Evolutionary conservation across 2,797 vertebrate genomes (phyloP), one percentile per base, ranked within the genome.

Genomic region (Triplophysa yarkandensis): DNA sequence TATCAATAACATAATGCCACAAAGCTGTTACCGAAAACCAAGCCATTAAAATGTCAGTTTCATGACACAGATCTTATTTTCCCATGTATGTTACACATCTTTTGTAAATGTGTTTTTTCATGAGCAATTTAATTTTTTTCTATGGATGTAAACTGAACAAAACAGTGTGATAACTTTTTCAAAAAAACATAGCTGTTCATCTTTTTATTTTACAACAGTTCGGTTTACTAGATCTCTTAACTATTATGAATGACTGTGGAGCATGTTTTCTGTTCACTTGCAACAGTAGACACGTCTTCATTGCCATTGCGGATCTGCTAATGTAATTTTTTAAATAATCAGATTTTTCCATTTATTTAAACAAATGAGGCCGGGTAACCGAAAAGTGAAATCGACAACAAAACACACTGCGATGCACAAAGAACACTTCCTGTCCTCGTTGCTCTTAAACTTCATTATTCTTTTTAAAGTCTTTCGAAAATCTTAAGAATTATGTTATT

Each of bases 1-100:
- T 83, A 88, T 88, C 88, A 89, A 88, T 88, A 83, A 72, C 80
- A 74, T 74, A 86, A 87, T 87, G 86, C 83, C 71, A 84, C 85
- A 81, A 81, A 85, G 81, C 75, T 28, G 74, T 79, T 85, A 86
- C 81, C 80, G 82, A 85, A 79, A 66, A 71, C 74, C 86, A 87
- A 82, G 85, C 88, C 85, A 81, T 84, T 85, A 84, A 83, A 81
- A 81, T 83, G 86, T 86, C 88, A 89, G 87, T 82, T 76, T 52
- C 78, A 74, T 86, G 83, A 78, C 62, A 36, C 76, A 58, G 44
- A 63, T 71, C 60, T 46, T 69, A 63, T 72, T 78, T 68, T 23
- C 17, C 54, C 64, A 60, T 50, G 43, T 36, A 68, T 21, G 41
- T 19, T 66, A 34, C 71, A 74, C 62, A 74, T 74, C 50, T 74